Base-by-base conservation (phyloP, 1,140 invertebrate genomes). In the Hydropsyche tenuis region DNA sequence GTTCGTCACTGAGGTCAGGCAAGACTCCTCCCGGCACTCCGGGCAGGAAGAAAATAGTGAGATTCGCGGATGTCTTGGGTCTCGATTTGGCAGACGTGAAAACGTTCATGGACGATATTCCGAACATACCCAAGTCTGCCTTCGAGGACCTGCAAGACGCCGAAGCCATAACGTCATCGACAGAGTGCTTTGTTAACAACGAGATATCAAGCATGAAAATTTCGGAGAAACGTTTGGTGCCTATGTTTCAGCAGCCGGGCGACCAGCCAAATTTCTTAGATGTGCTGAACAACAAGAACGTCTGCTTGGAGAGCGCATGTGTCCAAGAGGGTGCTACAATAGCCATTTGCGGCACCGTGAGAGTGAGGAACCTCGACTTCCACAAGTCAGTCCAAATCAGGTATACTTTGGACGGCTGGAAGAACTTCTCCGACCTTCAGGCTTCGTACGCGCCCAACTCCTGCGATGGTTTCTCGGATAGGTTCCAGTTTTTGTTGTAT, bases 1-100 rank as follows among this genome's bases (percentile, higher is more conserved):
- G 91, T 80, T 95, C 95, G 0, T 97, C 94, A 0, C 82, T 98
- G 14, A 97, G 96, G 85, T 92, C 92, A 0, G 92, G 93, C 0
- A 97, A 97, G 84, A 96, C 94, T 0, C 95, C 95, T 20, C 95
- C 95, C 0, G 93, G 93, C 1, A 95, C 94, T 9, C 94, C 94
- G 0, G 90, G 92, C 1, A 86, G 92, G 0, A 98, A 97, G 82
- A 98, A 98, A 83, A 96, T 96, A 42, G 96, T 98, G 0, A 88
- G 96, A 16, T 99, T 99, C 82, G 96, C 96, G 0, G 96, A 98
- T 80, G 95, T 94, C 0, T 84, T 99, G 30, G 96, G 96, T 0
- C 85, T 98, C 6, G 96, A 98, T 85, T 85, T 99, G 73, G 95
- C 94, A 11, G 94, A 95, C 79, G 92, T 98, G 0, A 89, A 94